A percentile compares a stretch with the other conserved stretches of the same genome.
Conservation (phyloP, 2,888 invertebrate species). For the Pristionchus fissidentatus region DNA sequence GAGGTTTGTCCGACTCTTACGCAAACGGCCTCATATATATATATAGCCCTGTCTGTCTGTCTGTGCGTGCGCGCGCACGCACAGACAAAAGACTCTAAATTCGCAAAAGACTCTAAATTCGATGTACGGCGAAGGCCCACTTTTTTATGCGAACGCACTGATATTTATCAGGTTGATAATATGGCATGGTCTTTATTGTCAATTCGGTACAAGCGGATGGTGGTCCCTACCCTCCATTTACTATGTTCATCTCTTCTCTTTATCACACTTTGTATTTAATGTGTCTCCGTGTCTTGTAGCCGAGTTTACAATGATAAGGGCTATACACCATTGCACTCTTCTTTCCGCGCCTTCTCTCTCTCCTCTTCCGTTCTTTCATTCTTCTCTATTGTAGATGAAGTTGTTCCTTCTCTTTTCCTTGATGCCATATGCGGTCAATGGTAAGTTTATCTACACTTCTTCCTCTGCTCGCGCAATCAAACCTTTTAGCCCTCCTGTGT, state of each 20-base stretch:
- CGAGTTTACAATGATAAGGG: conserved; percentile 4
- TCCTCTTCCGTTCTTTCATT: neutral
- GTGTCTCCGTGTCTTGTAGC: neutral
- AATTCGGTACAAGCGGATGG: no score
- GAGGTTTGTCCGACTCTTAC: no score
- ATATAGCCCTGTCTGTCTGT: no score
- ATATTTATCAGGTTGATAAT: no score
- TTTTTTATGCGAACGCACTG: no score
- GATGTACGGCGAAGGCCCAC: no score
- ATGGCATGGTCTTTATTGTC: no score
- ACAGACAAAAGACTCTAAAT: no score
- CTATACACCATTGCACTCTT: conserved; percentile 16
- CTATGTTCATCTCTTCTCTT: neutral
- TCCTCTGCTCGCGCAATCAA: neutral
- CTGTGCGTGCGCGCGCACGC: no score
- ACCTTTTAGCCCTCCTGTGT: conserved; percentile 6
- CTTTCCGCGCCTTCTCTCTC: neutral
- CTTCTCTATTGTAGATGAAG: neutral
- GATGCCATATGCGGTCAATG: neutral
- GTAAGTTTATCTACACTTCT: neutral
- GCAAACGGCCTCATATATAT: no score
- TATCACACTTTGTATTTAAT: neutral
- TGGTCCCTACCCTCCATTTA: neutral
- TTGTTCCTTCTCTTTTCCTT: neutral
- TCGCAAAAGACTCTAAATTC: no score